phyloP scores from a whole-genome alignment of 1,140 invertebrate species.

The Cylas formicarius region DNA sequence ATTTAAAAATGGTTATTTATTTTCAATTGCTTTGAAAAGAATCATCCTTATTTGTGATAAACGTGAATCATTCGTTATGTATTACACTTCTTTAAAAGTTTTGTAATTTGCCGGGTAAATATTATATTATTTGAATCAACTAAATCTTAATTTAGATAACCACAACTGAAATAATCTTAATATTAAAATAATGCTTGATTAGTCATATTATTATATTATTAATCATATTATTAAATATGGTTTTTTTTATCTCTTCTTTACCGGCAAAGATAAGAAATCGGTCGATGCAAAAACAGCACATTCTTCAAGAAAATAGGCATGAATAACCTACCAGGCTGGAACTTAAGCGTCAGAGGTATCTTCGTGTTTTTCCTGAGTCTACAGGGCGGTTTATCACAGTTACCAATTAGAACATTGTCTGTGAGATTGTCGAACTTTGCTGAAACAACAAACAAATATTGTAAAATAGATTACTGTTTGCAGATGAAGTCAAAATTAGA shows the following conservation, averaged over 20 bases:
- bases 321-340: conserved; percentile 47
- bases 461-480: no score
- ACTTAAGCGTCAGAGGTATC: conserved; percentile 48
- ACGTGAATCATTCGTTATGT: no score
- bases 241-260: conserved; percentile 1
- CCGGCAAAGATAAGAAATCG: no score
- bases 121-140: no score
- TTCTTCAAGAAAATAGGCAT: neutral
- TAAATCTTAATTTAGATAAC: neutral
- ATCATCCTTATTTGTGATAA: no score
- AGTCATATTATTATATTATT: neutral
- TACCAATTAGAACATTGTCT: conserved; percentile 46
- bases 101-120: no score
- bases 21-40: no score
- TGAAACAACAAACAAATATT: no score
- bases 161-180: neutral
- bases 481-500: no score
- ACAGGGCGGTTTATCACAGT: conserved; percentile 57
- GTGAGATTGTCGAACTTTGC: conserved; percentile 27
- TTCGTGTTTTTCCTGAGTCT: conserved; percentile 53
- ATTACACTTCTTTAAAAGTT: no score
- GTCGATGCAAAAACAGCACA: no score
- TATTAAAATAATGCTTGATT: neutral
- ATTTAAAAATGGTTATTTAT: no score
- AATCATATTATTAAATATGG: neutral